phyloP scores from a whole-genome alignment of 2,888 invertebrate species.

The Cerceris rybyensis region DNA sequence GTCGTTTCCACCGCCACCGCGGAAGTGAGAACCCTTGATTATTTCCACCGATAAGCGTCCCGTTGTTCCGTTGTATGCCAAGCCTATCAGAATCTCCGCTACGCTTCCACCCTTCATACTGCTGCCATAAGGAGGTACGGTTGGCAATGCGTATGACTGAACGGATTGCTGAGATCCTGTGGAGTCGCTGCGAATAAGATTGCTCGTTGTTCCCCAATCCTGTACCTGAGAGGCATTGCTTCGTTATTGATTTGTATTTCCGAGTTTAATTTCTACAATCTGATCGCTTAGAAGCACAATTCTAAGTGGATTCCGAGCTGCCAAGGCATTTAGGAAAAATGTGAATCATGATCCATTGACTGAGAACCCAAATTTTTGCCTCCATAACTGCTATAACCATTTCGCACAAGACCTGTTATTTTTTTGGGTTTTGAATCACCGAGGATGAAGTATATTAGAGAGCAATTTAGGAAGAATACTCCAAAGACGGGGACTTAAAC shows the following conservation, averaged over 20 bases:
- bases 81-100: constrained; percentile 93
- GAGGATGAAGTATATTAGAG: no score
- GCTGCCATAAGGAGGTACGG: constrained; percentile 78
- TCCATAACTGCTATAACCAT: no score
- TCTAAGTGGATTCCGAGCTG: no score
- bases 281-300: no score
- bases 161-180: constrained; percentile 96
- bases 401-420: no score
- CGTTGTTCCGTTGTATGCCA: constrained; percentile 96
- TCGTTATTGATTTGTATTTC: neutral
- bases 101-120: constrained; percentile 92
- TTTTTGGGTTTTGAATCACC: no score
- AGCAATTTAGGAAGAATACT: no score
- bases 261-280: no score
- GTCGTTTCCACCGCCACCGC: constrained; percentile 81
- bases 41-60: constrained; percentile 96
- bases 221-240: constrained; percentile 64
- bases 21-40: constrained; percentile 89
- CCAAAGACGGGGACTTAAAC: no score
- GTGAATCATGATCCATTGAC: no score
- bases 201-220: constrained; percentile 79
- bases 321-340: no score
- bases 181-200: constrained; percentile 94
- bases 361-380: no score
- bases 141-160: constrained; percentile 81